These are phyloP conservation scores for Tautogolabrus adspersus DNA, from an alignment of 2,113 vertebrate genomes.

Conservation along the genomic window DNA sequence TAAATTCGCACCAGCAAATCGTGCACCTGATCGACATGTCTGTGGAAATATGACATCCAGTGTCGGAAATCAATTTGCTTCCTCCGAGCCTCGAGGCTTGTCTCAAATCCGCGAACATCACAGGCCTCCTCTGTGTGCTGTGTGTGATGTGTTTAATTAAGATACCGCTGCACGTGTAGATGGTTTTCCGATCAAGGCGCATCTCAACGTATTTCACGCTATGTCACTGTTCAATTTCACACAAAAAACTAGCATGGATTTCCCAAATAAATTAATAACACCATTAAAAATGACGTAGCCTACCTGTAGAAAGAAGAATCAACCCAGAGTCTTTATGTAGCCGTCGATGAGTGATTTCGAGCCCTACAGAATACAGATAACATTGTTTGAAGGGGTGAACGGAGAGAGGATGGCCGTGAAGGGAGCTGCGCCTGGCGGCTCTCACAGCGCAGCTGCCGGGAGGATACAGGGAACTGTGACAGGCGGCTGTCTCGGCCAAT, in stretches of 20 bases:
- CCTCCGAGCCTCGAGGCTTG: neutral
- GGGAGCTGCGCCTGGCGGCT: slow-evolving; percentile 69
- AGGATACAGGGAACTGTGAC: slow-evolving; percentile 35
- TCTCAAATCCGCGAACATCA: neutral
- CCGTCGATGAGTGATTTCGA: slow-evolving; percentile 19
- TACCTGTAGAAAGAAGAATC: slow-evolving; percentile 59
- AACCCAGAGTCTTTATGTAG: slow-evolving; percentile 37
- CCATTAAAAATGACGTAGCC: slow-evolving; percentile 19
- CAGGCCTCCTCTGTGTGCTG: neutral
- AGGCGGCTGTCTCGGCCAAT: slow-evolving; percentile 66
- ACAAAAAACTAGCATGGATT: slow-evolving; percentile 1
- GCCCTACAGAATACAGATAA: slow-evolving; percentile 38
- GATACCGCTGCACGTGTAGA: slow-evolving; percentile 20
- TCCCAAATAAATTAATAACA: neutral
- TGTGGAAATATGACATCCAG: neutral
- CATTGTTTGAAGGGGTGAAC: slow-evolving; percentile 65
- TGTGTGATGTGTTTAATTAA: neutral
- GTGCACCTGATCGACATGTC: slow-evolving; percentile 53
- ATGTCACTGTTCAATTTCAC: neutral
- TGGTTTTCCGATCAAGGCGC: slow-evolving; percentile 11
- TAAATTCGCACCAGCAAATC: slow-evolving; percentile 16
- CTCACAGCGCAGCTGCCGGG: slow-evolving; percentile 58
- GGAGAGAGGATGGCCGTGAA: slow-evolving; percentile 51
- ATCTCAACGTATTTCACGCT: slow-evolving; percentile 24
- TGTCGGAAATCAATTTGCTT: slow-evolving; percentile 30